Evolutionary conservation across 2,888 invertebrate genomes (phyloP), one percentile per base, ranked within the genome.

Genomic region (Fabriciana adippe): DNA sequence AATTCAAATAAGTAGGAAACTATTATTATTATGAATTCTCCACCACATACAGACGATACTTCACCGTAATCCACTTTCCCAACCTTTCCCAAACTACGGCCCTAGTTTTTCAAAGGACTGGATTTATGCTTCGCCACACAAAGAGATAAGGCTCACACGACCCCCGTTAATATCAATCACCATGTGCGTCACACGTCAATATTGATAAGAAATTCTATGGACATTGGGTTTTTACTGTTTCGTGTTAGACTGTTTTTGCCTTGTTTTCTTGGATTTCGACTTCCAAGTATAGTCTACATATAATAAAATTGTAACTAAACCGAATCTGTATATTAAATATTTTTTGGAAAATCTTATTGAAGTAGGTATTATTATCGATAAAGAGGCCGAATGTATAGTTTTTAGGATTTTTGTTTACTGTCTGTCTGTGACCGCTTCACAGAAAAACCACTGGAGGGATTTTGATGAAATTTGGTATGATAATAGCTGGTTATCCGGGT

Each of bases 151-250:
- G 88, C 87, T 85, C 81, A 79, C 74, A 75, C 73, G 73, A 72
- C 75, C 73, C 75, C 82, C 86, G 87, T 90, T 88, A 88, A 88
- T 90, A 89, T 90, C 90, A 87, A 89, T 90, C 90, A 89, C 87
- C 76, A 75, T 77, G 80, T 74, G 67, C 68, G 71, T 78, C 81
- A 78, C 76, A 77, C 79, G 80, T 81, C 83, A 81, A 80, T 83
- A 77, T 76, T 84, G 89, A 89, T 89, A 89, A 87, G 82, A 77
- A 75, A 81, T 83, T 86, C 83, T 84, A 87, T 87, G 81, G 83
- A 79, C 78, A 57, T 66, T 48, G 55, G 53, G 60, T 67, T 72
- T 68, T 70, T 64, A 66, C 56, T 41, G 47, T 26, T 41, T 47
- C 63, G 41, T 18, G 48, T 16, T 14, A 18, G 26, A 26, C 31